Conservation (phyloP, 2,797 vertebrate genomes). For the Falco berigora region DNA sequence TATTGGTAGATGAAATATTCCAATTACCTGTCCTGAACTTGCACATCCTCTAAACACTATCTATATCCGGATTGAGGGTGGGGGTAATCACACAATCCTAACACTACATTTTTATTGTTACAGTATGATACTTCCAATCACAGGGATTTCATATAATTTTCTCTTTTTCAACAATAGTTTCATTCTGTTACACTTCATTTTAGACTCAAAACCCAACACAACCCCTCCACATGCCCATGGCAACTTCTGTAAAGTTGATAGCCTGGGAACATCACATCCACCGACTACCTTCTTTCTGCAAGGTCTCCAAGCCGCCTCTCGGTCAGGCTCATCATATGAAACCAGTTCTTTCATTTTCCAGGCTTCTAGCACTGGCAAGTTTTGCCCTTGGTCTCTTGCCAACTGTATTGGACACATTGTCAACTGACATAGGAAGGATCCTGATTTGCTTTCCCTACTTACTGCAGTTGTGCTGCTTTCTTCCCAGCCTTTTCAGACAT, state of each 20-base stretch:
- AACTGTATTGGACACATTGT: background rate
- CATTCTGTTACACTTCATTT: background rate
- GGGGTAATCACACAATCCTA: background rate
- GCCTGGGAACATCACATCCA: background rate
- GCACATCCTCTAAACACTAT: background rate
- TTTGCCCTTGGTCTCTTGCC: background rate
- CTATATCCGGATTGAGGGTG: background rate
- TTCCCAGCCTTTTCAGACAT: background rate
- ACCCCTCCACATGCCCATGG: background rate
- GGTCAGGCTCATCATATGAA: background rate
- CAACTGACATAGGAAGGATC: background rate
- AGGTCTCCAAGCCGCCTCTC: background rate
- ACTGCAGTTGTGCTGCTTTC: background rate
- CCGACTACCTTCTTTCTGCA: background rate
- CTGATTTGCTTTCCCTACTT: background rate
- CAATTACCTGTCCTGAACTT: background rate
- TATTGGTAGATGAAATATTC: background rate
- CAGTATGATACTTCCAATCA: background rate
- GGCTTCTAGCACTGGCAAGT: background rate
- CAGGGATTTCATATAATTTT: background rate
- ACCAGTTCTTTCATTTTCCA: background rate
- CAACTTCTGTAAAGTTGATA: background rate
- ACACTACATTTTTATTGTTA: background rate
- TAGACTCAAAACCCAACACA: background rate
- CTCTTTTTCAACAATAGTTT: background rate